Base-by-base conservation (phyloP, 2,113 vertebrate genomes). In the Circaetus gallicus region DNA sequence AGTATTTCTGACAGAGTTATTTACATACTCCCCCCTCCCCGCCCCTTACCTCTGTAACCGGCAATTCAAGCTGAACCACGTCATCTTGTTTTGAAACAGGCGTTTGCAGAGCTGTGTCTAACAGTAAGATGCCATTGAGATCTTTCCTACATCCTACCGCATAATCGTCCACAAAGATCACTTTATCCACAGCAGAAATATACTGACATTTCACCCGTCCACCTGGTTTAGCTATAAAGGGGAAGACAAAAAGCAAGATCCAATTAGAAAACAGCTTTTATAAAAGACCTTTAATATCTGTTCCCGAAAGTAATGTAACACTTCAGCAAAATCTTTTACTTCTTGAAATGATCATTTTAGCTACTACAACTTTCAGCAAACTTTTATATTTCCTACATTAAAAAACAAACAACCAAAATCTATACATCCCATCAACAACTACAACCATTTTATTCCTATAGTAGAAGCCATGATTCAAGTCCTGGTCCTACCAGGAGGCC, bases 91-190 rank as follows among this genome's bases (percentile, higher is more conserved):
- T 99, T 82, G 99, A 98, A 97, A 99, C 99, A 52, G 99, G 99
- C 11, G 99, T 99, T 98, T 99, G 99, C 82, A 99, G 98, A 86
- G 99, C 99, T 69, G 99, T 99, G 97, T 99, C 99, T 97, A 99
- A 98, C 89, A 99, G 98, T 77, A 99, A 98, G 98, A 99, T 99
- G 90, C 99, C 99, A 93, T 99, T 99, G 84, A 99, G 98, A 98
- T 99, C 99, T 94, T 99, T 99, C 95, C 99, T 99, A 98, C 99
- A 99, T 90, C 99, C 99, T 90, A 99, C 99, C 82, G 99, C 99
- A 89, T 99, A 99, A 98, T 99, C 99, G 4, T 99, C 99, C 98
- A 99, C 99, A 97, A 99, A 99, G 97, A 99, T 98, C 97, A 99
- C 99, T 98, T 99, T 99, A 98, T 99, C 99, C 98, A 99, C 99